Percentiles rank a stretch among this genome's conserved stretches.
Conservation (phyloP, 2,113 vertebrate genomes). For the Passer domesticus region DNA sequence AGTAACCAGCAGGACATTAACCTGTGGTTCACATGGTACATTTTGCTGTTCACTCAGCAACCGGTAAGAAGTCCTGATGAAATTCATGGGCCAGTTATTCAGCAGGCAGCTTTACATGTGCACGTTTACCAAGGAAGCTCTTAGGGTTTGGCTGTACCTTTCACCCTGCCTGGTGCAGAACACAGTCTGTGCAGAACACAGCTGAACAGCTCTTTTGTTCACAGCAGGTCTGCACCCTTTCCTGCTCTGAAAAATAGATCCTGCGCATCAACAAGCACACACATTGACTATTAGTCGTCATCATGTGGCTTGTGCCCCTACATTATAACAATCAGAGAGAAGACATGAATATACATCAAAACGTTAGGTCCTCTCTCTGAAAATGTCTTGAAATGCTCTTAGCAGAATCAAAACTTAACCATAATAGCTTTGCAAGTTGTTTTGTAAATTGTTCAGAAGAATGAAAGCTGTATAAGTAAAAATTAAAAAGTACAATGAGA, state of each 20-base stretch:
- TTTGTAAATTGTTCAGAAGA: conserved; percentile 44
- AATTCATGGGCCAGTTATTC: not conserved
- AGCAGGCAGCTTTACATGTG: not conserved
- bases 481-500: conserved; percentile 46
- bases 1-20: not conserved
- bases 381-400: conserved; percentile 12
- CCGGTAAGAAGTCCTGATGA: not conserved
- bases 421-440: not conserved
- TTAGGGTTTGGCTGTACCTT: not conserved
- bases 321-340: not conserved
- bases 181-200: not conserved
- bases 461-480: conserved; percentile 11
- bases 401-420: not conserved
- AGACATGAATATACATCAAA: conserved; percentile 19
- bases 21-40: not conserved
- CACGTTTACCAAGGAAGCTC: not conserved
- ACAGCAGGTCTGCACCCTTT: not conserved
- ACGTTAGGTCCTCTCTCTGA: not conserved
- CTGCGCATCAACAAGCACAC: not conserved
- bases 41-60: not conserved
- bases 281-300: not conserved
- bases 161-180: not conserved
- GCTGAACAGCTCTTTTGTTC: not conserved
- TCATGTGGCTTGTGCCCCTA: not conserved
- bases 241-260: not conserved